Evolutionary conservation across 2,888 invertebrate genomes (phyloP).

Genomic region (Hyppa rectilinea): DNA sequence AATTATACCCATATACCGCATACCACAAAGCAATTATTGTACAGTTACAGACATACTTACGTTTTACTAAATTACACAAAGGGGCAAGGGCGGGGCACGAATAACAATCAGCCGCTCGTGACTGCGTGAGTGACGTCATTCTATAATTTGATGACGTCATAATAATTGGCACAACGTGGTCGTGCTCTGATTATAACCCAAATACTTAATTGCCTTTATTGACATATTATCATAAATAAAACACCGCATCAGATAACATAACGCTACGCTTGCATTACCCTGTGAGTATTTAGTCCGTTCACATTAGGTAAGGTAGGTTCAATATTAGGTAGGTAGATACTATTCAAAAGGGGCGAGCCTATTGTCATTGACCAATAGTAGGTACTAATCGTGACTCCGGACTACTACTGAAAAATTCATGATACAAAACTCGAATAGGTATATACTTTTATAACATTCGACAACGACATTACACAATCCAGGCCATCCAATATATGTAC

Average conservation of each 20-base stretch:
- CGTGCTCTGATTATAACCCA: not conserved
- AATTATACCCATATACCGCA: not conserved
- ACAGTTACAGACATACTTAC: conserved; percentile 3
- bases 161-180: not conserved
- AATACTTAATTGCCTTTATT: not conserved
- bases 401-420: not conserved
- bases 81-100: conserved; percentile 9
- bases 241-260: not conserved
- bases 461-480: not conserved
- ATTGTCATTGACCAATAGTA: not conserved
- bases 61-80: conserved; percentile 12
- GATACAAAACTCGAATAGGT: not conserved
- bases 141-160: conserved; percentile 11
- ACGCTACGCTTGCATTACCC: not conserved
- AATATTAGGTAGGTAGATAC: too few relatives aligned
- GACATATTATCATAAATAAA: not conserved
- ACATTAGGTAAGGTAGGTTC: too few relatives aligned
- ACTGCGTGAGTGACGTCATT: conserved; percentile 15
- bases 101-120: conserved; percentile 1
- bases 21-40: not conserved
- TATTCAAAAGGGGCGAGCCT: not conserved
- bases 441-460: too few relatives aligned
- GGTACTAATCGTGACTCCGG: not conserved
- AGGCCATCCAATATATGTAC: not conserved
- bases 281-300: not conserved